Percentiles rank a stretch among this genome's conserved stretches.
Conservation (phyloP, 2,888 invertebrate species). For the Zele albiditarsus region DNA sequence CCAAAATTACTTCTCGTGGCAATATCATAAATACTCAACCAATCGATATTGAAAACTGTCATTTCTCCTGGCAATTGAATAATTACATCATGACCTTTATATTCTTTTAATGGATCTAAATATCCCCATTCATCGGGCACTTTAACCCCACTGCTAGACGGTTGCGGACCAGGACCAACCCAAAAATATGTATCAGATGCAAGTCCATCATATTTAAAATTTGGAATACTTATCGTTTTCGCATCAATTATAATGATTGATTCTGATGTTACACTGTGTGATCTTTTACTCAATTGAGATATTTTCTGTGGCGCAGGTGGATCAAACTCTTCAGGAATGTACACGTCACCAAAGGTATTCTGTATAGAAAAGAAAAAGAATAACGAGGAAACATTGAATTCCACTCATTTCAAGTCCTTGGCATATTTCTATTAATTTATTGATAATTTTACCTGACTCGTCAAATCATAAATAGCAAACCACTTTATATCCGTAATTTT, state of each 20-base stretch:
- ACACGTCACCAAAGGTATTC: slow-evolving; percentile 92
- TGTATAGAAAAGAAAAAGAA: slow-evolving; percentile 40
- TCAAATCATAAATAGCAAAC: slow-evolving; percentile 91
- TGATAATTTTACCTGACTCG: slow-evolving; percentile 77
- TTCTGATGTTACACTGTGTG: slow-evolving; percentile 81
- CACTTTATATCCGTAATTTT: slow-evolving; percentile 91
- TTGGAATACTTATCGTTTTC: slow-evolving; percentile 84
- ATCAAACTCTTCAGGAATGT: slow-evolving; percentile 92
- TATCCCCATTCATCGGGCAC: slow-evolving; percentile 94
- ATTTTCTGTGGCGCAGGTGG: slow-evolving; percentile 83
- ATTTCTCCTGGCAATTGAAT: slow-evolving; percentile 87
- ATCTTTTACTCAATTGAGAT: slow-evolving; percentile 77
- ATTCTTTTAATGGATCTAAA: slow-evolving; percentile 84
- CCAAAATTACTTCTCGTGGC: slow-evolving; percentile 81
- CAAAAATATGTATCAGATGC: slow-evolving; percentile 88
- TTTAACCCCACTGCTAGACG: slow-evolving; percentile 85
- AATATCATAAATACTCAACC: slow-evolving; percentile 88
- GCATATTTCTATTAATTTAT: neutral
- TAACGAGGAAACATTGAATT: slow-evolving; percentile 22
- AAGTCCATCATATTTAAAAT: slow-evolving; percentile 85
- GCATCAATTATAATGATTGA: slow-evolving; percentile 86
- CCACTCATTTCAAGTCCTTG: neutral
- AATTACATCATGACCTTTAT: slow-evolving; percentile 82
- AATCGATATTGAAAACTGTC: slow-evolving; percentile 87
- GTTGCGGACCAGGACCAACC: slow-evolving; percentile 92